Base-by-base conservation (phyloP, 2,797 vertebrate genomes). In the Tokudaia muenninki region DNA sequence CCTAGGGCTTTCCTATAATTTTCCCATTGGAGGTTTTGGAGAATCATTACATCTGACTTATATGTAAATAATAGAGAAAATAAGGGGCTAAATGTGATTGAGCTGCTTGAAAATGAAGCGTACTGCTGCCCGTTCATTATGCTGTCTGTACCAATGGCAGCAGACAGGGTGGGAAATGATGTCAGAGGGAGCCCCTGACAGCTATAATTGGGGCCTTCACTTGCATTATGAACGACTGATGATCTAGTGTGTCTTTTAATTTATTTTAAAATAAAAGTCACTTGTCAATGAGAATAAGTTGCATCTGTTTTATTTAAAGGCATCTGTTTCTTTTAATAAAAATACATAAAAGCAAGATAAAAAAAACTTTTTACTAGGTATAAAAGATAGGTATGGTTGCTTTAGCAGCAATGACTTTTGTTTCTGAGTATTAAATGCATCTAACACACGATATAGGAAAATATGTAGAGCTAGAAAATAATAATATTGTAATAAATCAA, bases 241-340 rank as follows among this genome's bases (percentile, higher is more conserved):
- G 72, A 79, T 86, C n/a, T n/a, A 52, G 79, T 44, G 17, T 74
- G 17, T 79, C 47, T 95, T 90, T 91, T 63, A 84, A 87, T 92
- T 94, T 93, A 63, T 90, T 63, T 92, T 81, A 57, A 88, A 95
- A 84, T 94, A 91, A 96, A 96, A 93, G 37, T 67, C 44, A 92
- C 80, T 82, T 93, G 70, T 89, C 17, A 92, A 19, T 61, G 34
- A 94, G 80, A 92, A 3, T 63, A 78, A 34, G 87, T 72, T 52
- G 84, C 79, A 19, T 3, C 57, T 78, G 72, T 67, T 95, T 75
- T 90, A 95, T 61, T 86, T 87, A 95, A 97, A 92, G 37, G 12
- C n/a, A 94, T 55, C 6, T 22, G 26, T 52, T 72, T n/a, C 79
- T 94, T 91, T 16, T 79, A 52, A 82, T 67, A 92, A 96, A 24